A percentile compares a stretch with the other conserved stretches of the same genome.
Conservation (phyloP, 2,797 vertebrate species). For the Melanotaenia nigrans region DNA sequence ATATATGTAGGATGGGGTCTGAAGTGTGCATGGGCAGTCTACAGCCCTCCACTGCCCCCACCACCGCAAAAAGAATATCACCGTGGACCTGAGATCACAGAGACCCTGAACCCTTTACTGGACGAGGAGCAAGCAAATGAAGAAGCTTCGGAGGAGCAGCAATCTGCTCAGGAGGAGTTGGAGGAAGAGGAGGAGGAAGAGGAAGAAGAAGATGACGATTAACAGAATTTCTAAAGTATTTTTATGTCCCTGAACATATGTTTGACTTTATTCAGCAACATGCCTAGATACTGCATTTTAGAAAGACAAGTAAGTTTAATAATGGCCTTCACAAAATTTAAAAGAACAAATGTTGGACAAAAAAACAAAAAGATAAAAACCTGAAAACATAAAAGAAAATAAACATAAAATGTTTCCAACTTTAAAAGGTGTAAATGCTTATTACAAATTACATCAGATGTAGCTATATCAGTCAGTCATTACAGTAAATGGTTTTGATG, state of each 20-base stretch:
- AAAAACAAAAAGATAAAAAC: background rate
- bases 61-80: conserved; percentile 84
- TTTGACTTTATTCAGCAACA: conserved; percentile 15
- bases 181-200: conserved; percentile 83
- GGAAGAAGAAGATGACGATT: conserved; percentile 80
- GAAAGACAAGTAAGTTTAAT: background rate
- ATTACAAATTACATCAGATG: too few relatives aligned
- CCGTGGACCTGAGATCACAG: conserved; percentile 84
- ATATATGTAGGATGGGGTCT: conserved; percentile 95
- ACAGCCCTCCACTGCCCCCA: conserved; percentile 77
- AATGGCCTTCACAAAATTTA: background rate
- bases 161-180: conserved; percentile 75
- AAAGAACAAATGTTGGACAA: background rate
- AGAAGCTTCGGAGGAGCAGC: conserved; percentile 80
- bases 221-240: conserved; percentile 17
- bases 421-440: background rate
- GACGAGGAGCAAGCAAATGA: conserved; percentile 87
- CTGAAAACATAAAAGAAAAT: background rate
- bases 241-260: conserved; percentile 24
- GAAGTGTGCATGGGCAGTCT: conserved; percentile 86
- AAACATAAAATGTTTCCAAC: background rate
- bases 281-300: background rate
- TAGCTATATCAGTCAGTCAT: too few relatives aligned
- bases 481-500: too few relatives aligned
- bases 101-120: conserved; percentile 85